phyloP scores from a whole-genome alignment of 2,888 invertebrate genomes.

The Athalia circularis region DNA sequence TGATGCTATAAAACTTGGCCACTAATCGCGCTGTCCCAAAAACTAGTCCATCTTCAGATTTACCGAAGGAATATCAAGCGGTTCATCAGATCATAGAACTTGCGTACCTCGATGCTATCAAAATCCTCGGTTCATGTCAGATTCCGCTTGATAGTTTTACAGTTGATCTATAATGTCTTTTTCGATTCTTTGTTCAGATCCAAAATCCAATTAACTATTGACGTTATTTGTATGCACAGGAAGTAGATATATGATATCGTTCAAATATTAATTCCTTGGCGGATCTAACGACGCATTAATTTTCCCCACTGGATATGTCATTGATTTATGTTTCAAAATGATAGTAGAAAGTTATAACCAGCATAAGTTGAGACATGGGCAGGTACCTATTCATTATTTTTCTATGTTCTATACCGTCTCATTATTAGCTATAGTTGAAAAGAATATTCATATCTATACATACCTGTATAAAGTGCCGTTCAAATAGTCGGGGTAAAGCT shows the following conservation, averaged over 20 bases:
- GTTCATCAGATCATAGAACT: no score
- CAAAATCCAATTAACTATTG: no score
- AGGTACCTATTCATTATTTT: slow-evolving; percentile 20
- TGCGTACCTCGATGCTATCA: no score
- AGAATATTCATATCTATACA: background rate
- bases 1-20: background rate
- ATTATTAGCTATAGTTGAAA: background rate
- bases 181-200: no score
- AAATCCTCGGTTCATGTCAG: no score
- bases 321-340: slow-evolving; percentile 6
- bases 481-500: background rate
- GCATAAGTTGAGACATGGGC: background rate
- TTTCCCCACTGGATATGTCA: background rate
- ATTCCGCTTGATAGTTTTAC: no score
- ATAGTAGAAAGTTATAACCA: background rate
- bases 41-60: no score
- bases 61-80: no score
- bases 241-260: background rate
- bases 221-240: background rate
- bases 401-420: background rate
- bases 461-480: background rate
- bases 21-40: background rate
- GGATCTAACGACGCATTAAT: slow-evolving; percentile 6
- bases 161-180: no score
- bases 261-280: background rate